phyloP scores from a whole-genome alignment of 2,113 vertebrate species.

The Engystomops pustulosus region DNA sequence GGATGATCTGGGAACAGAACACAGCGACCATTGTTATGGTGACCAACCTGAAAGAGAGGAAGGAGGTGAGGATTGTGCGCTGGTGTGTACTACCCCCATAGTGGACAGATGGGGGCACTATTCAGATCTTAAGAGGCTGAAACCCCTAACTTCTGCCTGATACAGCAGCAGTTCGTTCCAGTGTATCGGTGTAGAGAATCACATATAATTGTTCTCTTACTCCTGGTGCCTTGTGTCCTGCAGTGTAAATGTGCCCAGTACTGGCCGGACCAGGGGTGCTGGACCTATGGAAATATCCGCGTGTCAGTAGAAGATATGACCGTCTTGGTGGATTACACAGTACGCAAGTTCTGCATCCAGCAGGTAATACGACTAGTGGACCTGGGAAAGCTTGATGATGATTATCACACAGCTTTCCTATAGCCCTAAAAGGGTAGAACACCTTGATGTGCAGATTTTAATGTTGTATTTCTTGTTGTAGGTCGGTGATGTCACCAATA shows the following conservation, averaged over 20 bases:
- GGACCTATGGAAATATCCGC: slow-evolving; percentile 96
- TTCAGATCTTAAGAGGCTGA: no score
- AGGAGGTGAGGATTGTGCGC: slow-evolving; percentile 79
- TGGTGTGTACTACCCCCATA: no score
- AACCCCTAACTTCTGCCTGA: no score
- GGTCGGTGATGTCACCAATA: slow-evolving; percentile 94
- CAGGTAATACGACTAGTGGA: slow-evolving; percentile 75
- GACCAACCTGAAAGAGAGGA: slow-evolving; percentile 97
- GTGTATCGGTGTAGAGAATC: no score
- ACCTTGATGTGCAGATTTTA: no score
- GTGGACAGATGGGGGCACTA: no score
- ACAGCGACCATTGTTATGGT: slow-evolving; percentile 99
- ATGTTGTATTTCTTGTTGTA: no score
- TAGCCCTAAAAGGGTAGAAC: no score
- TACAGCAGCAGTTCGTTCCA: no score
- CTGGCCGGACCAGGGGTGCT: slow-evolving; percentile 99
- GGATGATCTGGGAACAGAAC: slow-evolving; percentile 99
- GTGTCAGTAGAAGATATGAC: slow-evolving; percentile 96
- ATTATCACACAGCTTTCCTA: no score
- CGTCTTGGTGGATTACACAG: slow-evolving; percentile 95
- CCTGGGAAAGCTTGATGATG: no score
- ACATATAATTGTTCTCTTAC: no score
- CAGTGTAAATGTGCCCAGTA: slow-evolving; percentile 98
- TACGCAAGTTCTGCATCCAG: slow-evolving; percentile 98
- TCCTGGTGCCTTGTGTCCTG: background rate